A percentile compares a stretch with the other conserved stretches of the same genome.
Evolutionary conservation across 2,113 vertebrate genomes (phyloP).

Genomic region (Menidia beryllina): DNA sequence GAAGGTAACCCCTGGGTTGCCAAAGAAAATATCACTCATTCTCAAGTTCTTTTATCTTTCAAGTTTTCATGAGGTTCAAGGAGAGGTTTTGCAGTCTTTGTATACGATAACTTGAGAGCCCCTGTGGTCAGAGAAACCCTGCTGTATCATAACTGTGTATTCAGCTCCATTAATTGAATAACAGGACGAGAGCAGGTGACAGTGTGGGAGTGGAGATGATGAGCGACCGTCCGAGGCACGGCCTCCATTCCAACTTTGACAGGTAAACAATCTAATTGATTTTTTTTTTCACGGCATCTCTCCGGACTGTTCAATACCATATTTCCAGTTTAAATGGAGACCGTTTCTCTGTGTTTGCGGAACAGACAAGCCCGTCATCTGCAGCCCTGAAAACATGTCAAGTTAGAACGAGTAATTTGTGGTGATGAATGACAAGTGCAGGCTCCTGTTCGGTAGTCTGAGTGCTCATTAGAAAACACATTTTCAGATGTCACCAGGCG

Average conservation of each 20-base stretch:
- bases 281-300: conserved; percentile 73
- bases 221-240: conserved; percentile 60
- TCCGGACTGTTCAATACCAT: conserved; percentile 68
- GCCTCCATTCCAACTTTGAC: conserved; percentile 78
- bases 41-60: conserved; percentile 55
- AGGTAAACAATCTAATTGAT: conserved; percentile 86
- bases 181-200: conserved; percentile 70
- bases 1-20: conserved; percentile 11
- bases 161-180: conserved; percentile 76
- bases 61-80: conserved; percentile 44
- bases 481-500: conserved; percentile 81
- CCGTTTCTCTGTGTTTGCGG: conserved; percentile 73
- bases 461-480: conserved; percentile 85
- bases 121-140: conserved; percentile 42
- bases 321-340: conserved; percentile 69
- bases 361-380: conserved; percentile 83
- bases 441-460: conserved; percentile 81
- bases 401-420: conserved; percentile 82
- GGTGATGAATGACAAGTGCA: conserved; percentile 85
- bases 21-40: conserved; percentile 36
- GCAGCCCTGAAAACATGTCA: conserved; percentile 80
- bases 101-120: conserved; percentile 30
- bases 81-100: conserved; percentile 29
- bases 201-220: conserved; percentile 73
- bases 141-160: conserved; percentile 62